Percentiles rank a stretch among this genome's conserved stretches.
These are phyloP conservation scores for Plestiodon gilberti DNA, from an alignment of 2,113 vertebrate species.

Conservation along the genomic window DNA sequence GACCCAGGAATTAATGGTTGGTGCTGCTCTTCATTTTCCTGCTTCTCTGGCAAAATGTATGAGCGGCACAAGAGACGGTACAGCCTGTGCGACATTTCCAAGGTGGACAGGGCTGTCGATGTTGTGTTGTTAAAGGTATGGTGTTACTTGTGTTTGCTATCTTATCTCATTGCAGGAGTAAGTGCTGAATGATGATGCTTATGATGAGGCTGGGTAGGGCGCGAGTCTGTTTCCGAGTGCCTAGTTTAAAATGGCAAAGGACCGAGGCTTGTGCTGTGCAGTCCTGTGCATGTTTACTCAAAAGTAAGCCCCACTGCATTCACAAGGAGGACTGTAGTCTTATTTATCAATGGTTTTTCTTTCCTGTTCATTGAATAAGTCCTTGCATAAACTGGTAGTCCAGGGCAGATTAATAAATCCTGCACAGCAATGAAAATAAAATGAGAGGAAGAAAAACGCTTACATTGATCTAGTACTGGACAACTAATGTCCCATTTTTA, in stretches of 20 bases:
- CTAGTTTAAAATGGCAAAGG: background rate
- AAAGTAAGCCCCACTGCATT: background rate
- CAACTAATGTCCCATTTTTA: background rate
- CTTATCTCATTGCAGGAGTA: accelerated
- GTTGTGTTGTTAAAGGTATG: conserved; percentile 97
- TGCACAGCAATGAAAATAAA: background rate
- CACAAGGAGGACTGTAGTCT: background rate
- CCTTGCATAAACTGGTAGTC: background rate
- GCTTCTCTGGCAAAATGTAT: conserved; percentile 85
- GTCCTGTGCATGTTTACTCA: background rate
- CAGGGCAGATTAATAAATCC: background rate
- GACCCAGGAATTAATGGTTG: conserved; percentile 71
- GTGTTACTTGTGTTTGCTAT: background rate
- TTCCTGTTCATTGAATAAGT: background rate
- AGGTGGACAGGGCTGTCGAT: conserved; percentile 88
- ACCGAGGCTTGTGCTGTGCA: background rate
- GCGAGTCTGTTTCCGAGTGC: background rate
- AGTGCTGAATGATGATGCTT: background rate
- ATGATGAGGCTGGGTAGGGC: too few relatives aligned
- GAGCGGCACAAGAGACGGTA: conserved; percentile 96
- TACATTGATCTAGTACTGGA: background rate
- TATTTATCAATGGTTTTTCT: background rate
- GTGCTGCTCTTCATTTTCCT: conserved; percentile 50
- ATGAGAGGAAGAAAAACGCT: background rate
- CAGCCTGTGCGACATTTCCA: conserved; percentile 90